These are phyloP conservation scores for Cottus gobio DNA, from an alignment of 2,113 vertebrate species.

Conservation along the genomic window DNA sequence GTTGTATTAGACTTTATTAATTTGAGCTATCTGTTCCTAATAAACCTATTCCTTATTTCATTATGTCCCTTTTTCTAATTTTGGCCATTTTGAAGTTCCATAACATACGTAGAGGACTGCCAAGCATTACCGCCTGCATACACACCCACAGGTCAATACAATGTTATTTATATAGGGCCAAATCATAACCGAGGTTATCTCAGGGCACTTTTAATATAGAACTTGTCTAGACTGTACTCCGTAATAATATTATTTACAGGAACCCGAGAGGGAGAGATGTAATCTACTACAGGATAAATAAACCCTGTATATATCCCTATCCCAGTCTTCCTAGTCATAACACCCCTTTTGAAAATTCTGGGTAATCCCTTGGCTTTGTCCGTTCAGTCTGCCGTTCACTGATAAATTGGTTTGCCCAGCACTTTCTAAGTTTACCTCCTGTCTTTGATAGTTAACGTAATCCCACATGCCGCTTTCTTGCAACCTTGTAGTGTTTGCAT, in stretches of 20 bases:
- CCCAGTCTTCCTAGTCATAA: not conserved
- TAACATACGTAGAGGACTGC: not conserved
- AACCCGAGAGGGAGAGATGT: not conserved
- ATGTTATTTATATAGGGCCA: not conserved
- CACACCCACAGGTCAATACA: not conserved
- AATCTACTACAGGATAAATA: slow-evolving; percentile 12
- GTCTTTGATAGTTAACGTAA: slow-evolving; percentile 39
- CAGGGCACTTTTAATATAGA: not conserved
- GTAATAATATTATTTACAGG: not conserved
- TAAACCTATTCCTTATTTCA: not conserved
- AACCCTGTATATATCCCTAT: not conserved
- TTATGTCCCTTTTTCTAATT: not conserved
- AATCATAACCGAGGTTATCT: not conserved
- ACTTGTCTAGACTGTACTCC: not conserved
- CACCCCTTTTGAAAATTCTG: not conserved
- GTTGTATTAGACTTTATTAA: not conserved
- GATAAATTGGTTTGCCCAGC: slow-evolving; percentile 33
- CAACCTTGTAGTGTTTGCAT: not conserved
- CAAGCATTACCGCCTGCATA: not conserved
- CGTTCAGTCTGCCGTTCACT: slow-evolving; percentile 5
- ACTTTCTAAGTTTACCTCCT: slow-evolving; percentile 9
- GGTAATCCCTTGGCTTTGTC: slow-evolving; percentile 45
- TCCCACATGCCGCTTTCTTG: slow-evolving; percentile 11
- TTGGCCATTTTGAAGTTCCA: not conserved
- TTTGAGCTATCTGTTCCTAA: not conserved